phyloP scores from a whole-genome alignment of 2,113 vertebrate genomes.

The Leptodactylus fuscus region DNA sequence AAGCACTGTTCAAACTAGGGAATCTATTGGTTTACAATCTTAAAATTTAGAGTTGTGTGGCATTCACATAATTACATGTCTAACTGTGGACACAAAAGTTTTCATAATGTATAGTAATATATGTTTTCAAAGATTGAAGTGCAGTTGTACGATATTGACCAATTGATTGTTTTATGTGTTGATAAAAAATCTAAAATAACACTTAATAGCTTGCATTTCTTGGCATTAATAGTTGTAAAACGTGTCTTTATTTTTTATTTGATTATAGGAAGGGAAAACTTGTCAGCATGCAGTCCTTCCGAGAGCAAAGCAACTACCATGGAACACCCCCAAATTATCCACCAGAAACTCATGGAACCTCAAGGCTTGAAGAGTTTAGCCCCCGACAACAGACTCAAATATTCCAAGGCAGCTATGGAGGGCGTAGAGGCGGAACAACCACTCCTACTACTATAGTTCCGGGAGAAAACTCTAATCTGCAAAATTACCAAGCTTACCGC shows the following conservation, averaged over 20 bases:
- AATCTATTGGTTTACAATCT: too few relatives aligned
- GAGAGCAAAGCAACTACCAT: conserved; percentile 85
- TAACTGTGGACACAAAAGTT: too few relatives aligned
- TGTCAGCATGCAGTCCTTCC: conserved; percentile 84
- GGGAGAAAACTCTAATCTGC: conserved; percentile 78
- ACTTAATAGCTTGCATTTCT: not conserved
- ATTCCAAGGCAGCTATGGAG: conserved; percentile 74
- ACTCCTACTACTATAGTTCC: conserved; percentile 75
- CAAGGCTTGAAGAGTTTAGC: conserved; percentile 79
- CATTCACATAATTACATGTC: too few relatives aligned
- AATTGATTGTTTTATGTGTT: too few relatives aligned
- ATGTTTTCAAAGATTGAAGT: too few relatives aligned
- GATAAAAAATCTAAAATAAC: too few relatives aligned
- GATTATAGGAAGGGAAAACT: conserved; percentile 60
- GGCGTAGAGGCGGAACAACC: conserved; percentile 73
- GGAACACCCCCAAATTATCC: conserved; percentile 82
- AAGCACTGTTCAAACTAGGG: too few relatives aligned
- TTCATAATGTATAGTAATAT: too few relatives aligned
- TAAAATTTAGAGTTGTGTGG: too few relatives aligned
- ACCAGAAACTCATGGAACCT: conserved; percentile 77
- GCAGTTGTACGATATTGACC: too few relatives aligned
- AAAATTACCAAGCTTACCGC: conserved; percentile 80
- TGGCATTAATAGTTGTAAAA: not conserved
- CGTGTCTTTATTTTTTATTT: conserved; percentile 67
- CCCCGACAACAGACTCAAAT: conserved; percentile 80